These are phyloP conservation scores for Babylonia areolata DNA, from an alignment of 1,140 invertebrate genomes.

Conservation along the genomic window DNA sequence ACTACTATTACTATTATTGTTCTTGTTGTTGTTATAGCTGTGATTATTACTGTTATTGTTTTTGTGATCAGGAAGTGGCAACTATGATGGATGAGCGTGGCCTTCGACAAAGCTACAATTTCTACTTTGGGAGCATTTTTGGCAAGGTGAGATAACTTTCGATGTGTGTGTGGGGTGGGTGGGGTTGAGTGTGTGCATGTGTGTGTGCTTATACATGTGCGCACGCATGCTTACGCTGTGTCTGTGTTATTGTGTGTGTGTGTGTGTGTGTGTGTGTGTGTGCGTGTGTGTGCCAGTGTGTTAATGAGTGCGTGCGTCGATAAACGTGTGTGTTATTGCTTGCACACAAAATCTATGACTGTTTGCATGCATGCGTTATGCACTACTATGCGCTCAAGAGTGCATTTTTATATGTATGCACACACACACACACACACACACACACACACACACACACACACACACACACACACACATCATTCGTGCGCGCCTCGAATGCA, in stretches of 20 bases:
- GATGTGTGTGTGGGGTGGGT: neutral
- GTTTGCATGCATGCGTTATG: neutral
- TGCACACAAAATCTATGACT: neutral
- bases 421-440: too few relatives aligned
- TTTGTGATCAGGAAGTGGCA: constrained; percentile 7
- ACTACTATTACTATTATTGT: too few relatives aligned
- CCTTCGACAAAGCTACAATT: constrained; percentile 35
- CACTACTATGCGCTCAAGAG: too few relatives aligned
- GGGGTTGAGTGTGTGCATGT: neutral
- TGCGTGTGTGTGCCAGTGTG: neutral
- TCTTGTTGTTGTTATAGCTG: too few relatives aligned
- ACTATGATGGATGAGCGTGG: constrained; percentile 1
- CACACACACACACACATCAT: too few relatives aligned
- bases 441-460: too few relatives aligned
- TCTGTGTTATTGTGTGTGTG: neutral
- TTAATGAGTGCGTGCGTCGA: neutral
- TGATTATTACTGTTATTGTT: too few relatives aligned
- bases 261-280: neutral
- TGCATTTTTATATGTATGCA: too few relatives aligned
- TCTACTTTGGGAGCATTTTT: constrained; percentile 23
- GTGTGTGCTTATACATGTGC: neutral
- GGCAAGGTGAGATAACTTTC: constrained; percentile 13
- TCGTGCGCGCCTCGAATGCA: too few relatives aligned
- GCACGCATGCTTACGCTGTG: neutral
- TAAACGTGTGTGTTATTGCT: neutral